phyloP scores from a whole-genome alignment of 1,140 invertebrate species.

The Oedothorax gibbosus region DNA sequence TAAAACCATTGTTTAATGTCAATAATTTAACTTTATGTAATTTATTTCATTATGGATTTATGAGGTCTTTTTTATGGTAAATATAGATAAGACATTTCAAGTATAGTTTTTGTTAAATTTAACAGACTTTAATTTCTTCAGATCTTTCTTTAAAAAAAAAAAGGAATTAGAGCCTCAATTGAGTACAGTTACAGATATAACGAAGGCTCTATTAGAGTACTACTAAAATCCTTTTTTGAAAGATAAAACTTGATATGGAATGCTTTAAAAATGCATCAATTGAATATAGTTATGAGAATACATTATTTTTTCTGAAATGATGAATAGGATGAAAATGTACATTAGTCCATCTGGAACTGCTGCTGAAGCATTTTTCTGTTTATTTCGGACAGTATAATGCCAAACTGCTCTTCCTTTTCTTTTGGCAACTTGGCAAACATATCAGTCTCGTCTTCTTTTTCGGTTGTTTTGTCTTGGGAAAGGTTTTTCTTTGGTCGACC shows the following conservation, averaged over 20 bases:
- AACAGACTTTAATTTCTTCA: too few species aligned
- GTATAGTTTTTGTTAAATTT: too few species aligned
- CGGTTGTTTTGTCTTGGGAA: constrained; percentile 40
- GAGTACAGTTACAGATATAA: not conserved
- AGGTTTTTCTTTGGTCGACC: constrained; percentile 58
- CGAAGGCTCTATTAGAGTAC: not conserved
- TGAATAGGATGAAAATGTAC: not conserved
- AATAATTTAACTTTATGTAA: too few species aligned
- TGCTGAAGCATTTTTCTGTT: constrained; percentile 66
- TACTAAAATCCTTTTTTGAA: not conserved
- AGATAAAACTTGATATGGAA: not conserved
- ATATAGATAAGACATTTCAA: too few species aligned
- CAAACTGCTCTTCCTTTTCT: constrained; percentile 68
- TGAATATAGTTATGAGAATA: too few species aligned
- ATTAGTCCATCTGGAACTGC: constrained; percentile 39
- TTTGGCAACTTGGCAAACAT: constrained; percentile 67
- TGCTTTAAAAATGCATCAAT: not conserved
- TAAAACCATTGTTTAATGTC: too few species aligned
- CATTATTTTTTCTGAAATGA: not conserved
- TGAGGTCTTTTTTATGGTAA: too few species aligned
- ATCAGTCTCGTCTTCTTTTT: constrained; percentile 67
- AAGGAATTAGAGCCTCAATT: too few species aligned
- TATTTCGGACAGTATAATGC: constrained; percentile 68
- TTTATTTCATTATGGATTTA: too few species aligned
- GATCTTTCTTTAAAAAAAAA: too few species aligned